These are phyloP conservation scores for Salvelinus alpinus DNA, from an alignment of 2,113 vertebrate genomes.

Conservation along the genomic window DNA sequence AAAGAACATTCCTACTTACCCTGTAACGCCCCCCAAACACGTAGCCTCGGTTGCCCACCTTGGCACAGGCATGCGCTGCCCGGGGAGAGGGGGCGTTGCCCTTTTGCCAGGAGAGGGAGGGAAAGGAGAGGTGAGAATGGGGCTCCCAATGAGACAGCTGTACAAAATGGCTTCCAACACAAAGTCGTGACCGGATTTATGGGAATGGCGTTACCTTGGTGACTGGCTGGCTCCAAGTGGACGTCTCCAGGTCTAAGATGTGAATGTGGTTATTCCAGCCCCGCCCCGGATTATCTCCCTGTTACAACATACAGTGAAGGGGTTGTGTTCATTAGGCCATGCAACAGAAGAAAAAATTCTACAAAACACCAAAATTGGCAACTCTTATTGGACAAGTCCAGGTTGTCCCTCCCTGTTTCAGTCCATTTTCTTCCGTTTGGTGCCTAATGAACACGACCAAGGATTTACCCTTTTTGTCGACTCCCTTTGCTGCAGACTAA, in stretches of 20 bases:
- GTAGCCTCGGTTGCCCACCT: constrained; percentile 87
- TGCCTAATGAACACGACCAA: too few species aligned
- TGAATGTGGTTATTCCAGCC: constrained; percentile 98
- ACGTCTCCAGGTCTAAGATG: constrained; percentile 88
- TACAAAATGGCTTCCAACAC: not conserved
- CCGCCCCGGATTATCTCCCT: constrained; percentile 79
- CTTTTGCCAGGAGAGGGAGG: constrained; percentile 57
- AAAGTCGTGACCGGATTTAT: not conserved
- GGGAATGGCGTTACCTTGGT: constrained; percentile 76
- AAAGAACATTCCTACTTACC: constrained; percentile 63
- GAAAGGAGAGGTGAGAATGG: not conserved
- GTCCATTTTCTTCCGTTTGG: too few species aligned
- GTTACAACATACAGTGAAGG: not conserved
- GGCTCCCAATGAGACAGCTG: not conserved
- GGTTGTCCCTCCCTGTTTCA: too few species aligned
- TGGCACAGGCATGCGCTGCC: constrained; percentile 93
- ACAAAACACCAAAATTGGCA: too few species aligned
- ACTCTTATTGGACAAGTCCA: too few species aligned
- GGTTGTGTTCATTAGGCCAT: not conserved
- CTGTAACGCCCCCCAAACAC: constrained; percentile 94
- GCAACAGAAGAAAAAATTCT: not conserved
- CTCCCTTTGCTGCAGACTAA: too few species aligned
- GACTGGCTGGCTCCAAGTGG: constrained; percentile 88
- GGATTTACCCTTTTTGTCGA: too few species aligned
- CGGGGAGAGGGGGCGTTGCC: constrained; percentile 89